Base-by-base conservation (phyloP, 2,888 invertebrate species). In the Celastrina argiolus region DNA sequence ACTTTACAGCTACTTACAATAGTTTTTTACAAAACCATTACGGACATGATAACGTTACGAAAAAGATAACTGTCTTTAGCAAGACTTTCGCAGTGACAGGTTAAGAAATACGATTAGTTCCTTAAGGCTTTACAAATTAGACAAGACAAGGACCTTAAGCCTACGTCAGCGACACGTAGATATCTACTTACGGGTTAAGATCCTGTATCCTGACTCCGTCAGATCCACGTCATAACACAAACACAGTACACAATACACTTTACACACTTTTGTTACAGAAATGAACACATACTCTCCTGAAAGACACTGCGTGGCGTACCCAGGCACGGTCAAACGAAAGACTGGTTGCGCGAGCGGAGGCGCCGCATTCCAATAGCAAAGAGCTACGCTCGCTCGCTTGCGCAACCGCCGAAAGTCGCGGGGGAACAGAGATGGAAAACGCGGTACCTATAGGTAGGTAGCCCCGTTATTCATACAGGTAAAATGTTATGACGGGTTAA, bases 181-280 rank as follows among this genome's bases (percentile, higher is more conserved):
- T 71, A 76, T 79, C 78, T 77, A 87, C 88, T 88, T 87, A 88
- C 87, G 82, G 82, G 82, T 84, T 85, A 84, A 86, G 83, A 80
- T 81, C 83, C 78, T 79, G 76, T 84, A 82, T 83, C 81, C 83
- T 84, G 80, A 76, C 82, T 80, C 81, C 83, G 84, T 87, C 85
- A 89, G 85, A 86, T 78, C 79, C 85, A 84, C 86, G 83, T 86
- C 90, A 91, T 91, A 87, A 85, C 89, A 90, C 85, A 85, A 79
- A 76, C 81, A 80, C 82, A 77, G 70, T 75, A 74, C 85, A 85
- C 88, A 78, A 77, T 76, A 78, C 88, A 88, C 88, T 81, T 76
- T 79, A 78, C 80, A 81, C 88, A 88, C 88, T 81, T 74, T 76
- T 75, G 76, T 77, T 83, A 80, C 80, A 76, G 78, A 81, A 81